Evolutionary conservation across 2,797 vertebrate species (phyloP).

Genomic region (Numenius phaeopus): DNA sequence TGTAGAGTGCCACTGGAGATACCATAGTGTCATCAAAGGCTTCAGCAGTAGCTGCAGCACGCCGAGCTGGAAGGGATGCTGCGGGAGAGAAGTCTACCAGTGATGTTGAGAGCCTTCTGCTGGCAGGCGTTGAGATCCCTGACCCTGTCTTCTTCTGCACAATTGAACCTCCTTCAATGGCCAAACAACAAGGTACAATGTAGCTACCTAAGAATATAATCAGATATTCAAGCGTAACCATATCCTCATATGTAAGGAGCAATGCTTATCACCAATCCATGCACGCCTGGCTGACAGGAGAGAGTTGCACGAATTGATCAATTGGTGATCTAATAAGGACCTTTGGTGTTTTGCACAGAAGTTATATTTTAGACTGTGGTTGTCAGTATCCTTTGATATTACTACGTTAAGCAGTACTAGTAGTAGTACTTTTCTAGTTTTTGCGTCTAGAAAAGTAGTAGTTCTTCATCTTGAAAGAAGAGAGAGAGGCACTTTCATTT

Average conservation of each 20-base stretch:
- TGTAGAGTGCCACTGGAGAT: conserved; percentile 93
- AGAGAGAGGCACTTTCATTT: background rate
- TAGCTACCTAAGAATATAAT: background rate
- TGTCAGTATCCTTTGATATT: background rate
- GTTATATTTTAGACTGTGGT: background rate
- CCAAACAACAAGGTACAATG: conserved; percentile 88
- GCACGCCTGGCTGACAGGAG: background rate
- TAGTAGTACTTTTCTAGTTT: background rate
- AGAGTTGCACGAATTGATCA: background rate
- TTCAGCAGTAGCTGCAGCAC: conserved; percentile 86
- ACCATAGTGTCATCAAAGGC: conserved; percentile 94
- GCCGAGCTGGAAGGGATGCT: conserved; percentile 72
- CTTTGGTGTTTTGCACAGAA: background rate
- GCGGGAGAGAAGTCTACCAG: conserved; percentile 5
- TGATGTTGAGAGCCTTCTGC: conserved; percentile 74
- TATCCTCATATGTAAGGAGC: background rate
- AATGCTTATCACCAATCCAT: rapidly evolving
- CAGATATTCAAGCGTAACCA: background rate
- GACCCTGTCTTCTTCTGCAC: conserved; percentile 98
- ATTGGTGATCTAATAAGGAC: background rate
- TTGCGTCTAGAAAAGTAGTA: background rate
- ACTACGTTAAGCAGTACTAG: background rate
- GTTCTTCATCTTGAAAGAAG: background rate
- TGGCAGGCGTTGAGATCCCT: conserved; percentile 94
- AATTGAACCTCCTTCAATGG: conserved; percentile 92